Evolutionary conservation across 2,888 invertebrate genomes (phyloP), one percentile per base, ranked within the genome.

Genomic region (Chaitophorus viminalis): DNA sequence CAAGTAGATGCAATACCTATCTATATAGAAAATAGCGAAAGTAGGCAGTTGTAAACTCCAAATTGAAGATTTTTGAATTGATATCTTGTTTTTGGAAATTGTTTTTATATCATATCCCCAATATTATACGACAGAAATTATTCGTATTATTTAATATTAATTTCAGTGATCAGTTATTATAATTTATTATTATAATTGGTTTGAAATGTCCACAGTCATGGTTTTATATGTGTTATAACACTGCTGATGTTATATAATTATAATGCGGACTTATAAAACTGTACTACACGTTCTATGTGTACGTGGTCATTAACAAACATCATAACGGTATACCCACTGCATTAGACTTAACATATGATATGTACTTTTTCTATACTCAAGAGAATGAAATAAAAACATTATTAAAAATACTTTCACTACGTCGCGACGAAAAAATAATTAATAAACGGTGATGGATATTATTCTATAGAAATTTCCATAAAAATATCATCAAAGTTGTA

Each of bases 331-430:
- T 25, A 46, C 39, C 25, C 25, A n/a, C n/a, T n/a, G n/a, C 8
- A 9, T 6, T 1, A 36, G 17, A 79, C 8, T 68, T 11, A 8
- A 68, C 68, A 29, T 11, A 29, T 36, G 11, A n/a, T 39, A n/a
- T 39, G 1, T 31, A 31, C 33, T 82, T 52, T 46, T 70, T 70
- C 18, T 72, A 33, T 33, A 74, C 8, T 18, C 5, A 11, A 60
- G 18, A 74, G 74, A 74, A 74, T 36, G 21, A 18, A 82, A 82
- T 74, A 21, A 54, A 54, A 74, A 74, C 54, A 36, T n/a, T 74
- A 29, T 74, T 82, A 36, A 60, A 60, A 36, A 82, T 29, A 74
- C 74, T 82, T 82, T 82, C 82, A 60, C 82, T 60, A n/a, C n/a
- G 25, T 54, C 36, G 17, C n/a, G 11, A 21, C 52, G 74, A 52